Base-by-base conservation (phyloP, 2,797 vertebrate genomes). In the Hippocampus kuda region DNA sequence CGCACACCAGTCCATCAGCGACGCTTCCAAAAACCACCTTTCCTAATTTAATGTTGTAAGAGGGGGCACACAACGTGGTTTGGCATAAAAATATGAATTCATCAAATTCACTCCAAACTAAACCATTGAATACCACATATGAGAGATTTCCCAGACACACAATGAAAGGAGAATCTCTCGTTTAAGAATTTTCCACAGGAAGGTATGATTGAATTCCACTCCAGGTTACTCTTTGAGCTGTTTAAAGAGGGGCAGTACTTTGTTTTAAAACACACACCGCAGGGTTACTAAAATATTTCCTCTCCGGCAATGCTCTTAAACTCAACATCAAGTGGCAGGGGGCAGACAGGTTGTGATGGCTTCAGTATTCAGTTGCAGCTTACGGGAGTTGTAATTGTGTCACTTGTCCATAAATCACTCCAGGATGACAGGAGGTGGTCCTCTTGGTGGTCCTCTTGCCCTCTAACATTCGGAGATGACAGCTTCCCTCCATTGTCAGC, bases 341-440 rank as follows among this genome's bases (percentile, higher is more conserved):
- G 68, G 56, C 59, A 56, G 71, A 72, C 68, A 68, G 70, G 30
- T 76, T 77, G 62, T 72, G 68, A 67, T 78, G 70, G 56, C 56
- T 72, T 72, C 49, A 78, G 79, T 46, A 69, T 81, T 83, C 69
- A 70, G 10, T 27, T 66, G 68, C 34, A 65, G 62, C 67, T 74
- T 81, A 85, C 85, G 87, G 81, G 76, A 88, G 79, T 77, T 63
- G 70, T 68, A 75, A 86, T 84, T 89, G 85, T 86, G 85, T 85
- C 81, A 81, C 67, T 62, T 77, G 70, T 81, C 75, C 76, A 90
- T 89, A 81, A 89, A 91, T 91, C 88, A 89, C 80, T 79, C 72
- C 53, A 75, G 57, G 66, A 71, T 86, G 86, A 88, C 87, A 91
- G 80, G 86, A 85, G 85, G 86, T 70, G 84, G 86, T 70, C 79